Evolutionary conservation across 2,113 vertebrate genomes (phyloP).

Genomic region (Erpornis zantholeuca): DNA sequence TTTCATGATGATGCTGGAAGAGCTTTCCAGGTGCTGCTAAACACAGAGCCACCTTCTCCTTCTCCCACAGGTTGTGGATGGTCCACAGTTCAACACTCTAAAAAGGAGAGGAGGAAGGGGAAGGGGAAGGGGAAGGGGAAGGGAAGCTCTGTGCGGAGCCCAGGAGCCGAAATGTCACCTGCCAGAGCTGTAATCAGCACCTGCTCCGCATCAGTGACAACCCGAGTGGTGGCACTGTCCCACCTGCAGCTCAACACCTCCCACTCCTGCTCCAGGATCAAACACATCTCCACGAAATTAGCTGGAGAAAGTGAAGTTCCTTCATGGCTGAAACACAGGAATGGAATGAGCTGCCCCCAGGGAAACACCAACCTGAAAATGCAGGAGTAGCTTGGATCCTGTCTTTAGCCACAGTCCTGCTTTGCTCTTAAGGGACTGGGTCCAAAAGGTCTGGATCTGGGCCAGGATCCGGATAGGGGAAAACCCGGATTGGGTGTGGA

Average conservation of each 20-base stretch:
- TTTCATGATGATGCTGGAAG: not conserved
- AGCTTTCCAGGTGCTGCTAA: not conserved
- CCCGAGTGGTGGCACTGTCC: not conserved
- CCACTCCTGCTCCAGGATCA: not conserved
- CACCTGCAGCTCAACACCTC: not conserved
- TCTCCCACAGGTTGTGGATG: not conserved
- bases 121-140: not conserved
- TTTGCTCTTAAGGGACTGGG: not conserved
- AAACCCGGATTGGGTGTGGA: accelerated
- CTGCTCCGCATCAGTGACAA: conserved; percentile 8
- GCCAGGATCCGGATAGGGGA: accelerated
- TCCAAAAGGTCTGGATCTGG: not conserved
- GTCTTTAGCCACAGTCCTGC: not conserved
- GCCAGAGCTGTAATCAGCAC: conserved; percentile 36
- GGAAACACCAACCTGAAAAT: not conserved
- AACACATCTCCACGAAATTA: not conserved
- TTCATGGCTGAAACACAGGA: not conserved
- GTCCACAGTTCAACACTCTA: not conserved
- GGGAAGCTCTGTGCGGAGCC: conserved; percentile 44
- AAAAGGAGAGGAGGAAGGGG: conserved; percentile 13
- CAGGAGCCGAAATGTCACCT: conserved; percentile 53
- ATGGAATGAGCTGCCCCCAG: not conserved
- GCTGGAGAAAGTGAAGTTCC: not conserved
- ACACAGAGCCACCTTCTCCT: not conserved
- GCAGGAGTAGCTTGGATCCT: not conserved